phyloP scores from a whole-genome alignment of 2,888 invertebrate species.

The Keiferia lycopersicella region DNA sequence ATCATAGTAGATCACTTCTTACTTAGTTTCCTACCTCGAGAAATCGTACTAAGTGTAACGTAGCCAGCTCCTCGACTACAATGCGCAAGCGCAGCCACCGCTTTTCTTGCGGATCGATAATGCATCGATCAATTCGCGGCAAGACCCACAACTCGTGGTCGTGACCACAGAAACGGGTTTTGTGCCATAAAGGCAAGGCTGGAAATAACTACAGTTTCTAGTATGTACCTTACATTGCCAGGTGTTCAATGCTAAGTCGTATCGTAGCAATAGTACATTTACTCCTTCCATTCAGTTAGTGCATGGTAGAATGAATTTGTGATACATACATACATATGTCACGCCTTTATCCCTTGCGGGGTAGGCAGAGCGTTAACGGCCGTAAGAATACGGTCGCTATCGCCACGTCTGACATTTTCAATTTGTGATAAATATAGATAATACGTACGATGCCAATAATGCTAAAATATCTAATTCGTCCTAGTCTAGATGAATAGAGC shows the following conservation, averaged over 20 bases:
- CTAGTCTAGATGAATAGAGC: no score
- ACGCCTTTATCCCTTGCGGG: no score
- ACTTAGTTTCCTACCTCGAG: no score
- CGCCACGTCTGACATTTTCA: no score
- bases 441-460: no score
- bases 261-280: not conserved
- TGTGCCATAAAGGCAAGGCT: constrained; percentile 16
- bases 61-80: constrained; percentile 35
- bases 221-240: not conserved
- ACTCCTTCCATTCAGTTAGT: not conserved
- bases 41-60: no score
- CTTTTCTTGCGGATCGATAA: constrained; percentile 32
- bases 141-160: constrained; percentile 1
- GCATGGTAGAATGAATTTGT: not conserved
- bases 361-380: no score
- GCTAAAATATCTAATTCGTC: no score
- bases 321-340: not conserved
- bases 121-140: constrained; percentile 38
- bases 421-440: no score
- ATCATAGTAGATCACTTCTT: no score
- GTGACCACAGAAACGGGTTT: constrained; percentile 22
- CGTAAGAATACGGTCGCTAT: no score
- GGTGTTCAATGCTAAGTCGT: constrained; percentile 13
- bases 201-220: not conserved
- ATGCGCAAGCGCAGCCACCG: constrained; percentile 17